Base-by-base conservation (phyloP, 2,888 invertebrate genomes). In the Acanthococcus lagerstroemiae region DNA sequence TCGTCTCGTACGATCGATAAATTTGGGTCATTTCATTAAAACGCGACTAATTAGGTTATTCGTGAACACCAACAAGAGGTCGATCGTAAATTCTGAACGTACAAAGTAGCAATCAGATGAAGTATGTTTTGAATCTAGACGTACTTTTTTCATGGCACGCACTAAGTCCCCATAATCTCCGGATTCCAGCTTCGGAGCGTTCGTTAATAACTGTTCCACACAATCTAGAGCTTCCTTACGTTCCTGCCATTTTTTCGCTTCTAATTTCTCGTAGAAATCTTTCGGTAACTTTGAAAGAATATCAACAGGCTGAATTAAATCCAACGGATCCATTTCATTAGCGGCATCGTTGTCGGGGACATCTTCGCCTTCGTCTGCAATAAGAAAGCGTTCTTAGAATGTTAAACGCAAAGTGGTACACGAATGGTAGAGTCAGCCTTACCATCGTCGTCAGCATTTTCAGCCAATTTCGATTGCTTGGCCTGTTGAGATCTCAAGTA, bases 181-280 rank as follows among this genome's bases (percentile, higher is more conserved):
- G 70, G 84, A 84, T 74, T 94, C 94, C 54, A 97, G 76, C 75
- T 88, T 94, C 0, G 90, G 94, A 74, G 83, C 83, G 45, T 79
- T 76, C 71, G 88, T 86, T 9, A 90, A 75, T 21, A 95, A 78
- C 70, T 82, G 83, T 70, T 93, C 90, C 12, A 96, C 75, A 0
- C 81, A 80, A 72, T 96, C 96, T 15, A 99, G 76, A 0, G 88
- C 88, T 74, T 96, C 95, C 74, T 95, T 95, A 26, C 99, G 80
- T 67, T 96, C 92, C 74, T 92, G 92, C 99, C 95, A 99, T 74
- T 94, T 96, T 76, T 93, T 95, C 0, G 90, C 90, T 73, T 97
- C 94, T 3, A 91, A 76, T 75, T 95, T 91, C 3, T 95, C 95
- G 74, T 87, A 94, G 76, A 96, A 97, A 76, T 96, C 94, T 78